Base-by-base conservation (phyloP, 2,888 invertebrate species). In the Phyllotreta cruciferae region DNA sequence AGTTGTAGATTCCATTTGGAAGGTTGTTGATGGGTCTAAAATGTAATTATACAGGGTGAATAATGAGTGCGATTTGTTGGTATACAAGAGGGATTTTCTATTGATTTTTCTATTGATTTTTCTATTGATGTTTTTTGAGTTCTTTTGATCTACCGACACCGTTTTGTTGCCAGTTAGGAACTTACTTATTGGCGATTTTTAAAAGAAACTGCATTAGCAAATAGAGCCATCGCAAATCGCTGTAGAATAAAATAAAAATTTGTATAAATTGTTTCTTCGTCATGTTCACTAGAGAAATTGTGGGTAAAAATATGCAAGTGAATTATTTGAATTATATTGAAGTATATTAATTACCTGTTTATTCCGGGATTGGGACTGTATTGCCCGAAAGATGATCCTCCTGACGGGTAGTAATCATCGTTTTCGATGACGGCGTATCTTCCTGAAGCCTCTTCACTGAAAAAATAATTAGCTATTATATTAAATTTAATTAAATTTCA, bases 401-500 rank as follows among this genome's bases (percentile, higher is more conserved):
- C 35, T 35, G 34, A 49, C 1, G 49, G 36, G 11, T 49, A 35
- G 7, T 9, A 5, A 9, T 57, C 38, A n/a, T 68, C 68, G 44
- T 69, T 66, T 63, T 78, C 78, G 45, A 70, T 70, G 6, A 78
- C 75, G 52, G 76, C 74, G 60, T 78, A 78, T 41, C 77, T 72
- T 3, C 68, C 65, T 47, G 66, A 60, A 6, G 63, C 61, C 37
- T 56, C 64, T 7, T 65, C 55, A 14, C 69, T 69, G 38, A 39
- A 65, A 66, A 34, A 3, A 50, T 11, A 7, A 41, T 34, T 10
- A 10, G n/a, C 9, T 11, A 35, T 6, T 9, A n/a, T 42, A n/a
- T 42, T 34, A 38, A 42, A 11, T 44, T 24, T 6, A 6, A 13
- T 11, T 47, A 36, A 8, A 39, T 52, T 10, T 41, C 14, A 60